Base-by-base conservation (phyloP, 2,113 vertebrate species). In the Holacanthus passer region DNA sequence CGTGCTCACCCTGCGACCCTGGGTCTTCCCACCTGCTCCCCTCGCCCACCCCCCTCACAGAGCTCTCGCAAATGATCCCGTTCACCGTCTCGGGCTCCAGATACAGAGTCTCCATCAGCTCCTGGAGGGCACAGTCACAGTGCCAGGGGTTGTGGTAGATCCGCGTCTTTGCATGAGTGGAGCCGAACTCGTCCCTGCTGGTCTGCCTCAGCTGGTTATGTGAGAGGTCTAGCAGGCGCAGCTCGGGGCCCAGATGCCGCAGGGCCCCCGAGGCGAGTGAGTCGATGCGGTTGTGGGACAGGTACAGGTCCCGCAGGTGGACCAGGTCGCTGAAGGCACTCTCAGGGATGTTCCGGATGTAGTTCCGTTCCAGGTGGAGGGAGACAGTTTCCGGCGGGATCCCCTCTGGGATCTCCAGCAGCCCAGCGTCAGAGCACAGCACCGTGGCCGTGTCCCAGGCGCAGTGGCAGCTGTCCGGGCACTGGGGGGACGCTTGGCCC, bases 91-190 rank as follows among this genome's bases (percentile, higher is more conserved):
- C 94, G 0, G 94, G 78, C 79, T 95, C 95, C 84, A 95, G 89
- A 77, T 95, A 93, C 29, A 96, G 91, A 1, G 92, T 87, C 91
- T 94, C 93, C 90, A 95, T 92, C 79, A 96, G 91, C 74, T 96
- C 94, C 91, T 96, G 95, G 10, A 96, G 90, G n/a, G 89, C 60
- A 58, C 95, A 96, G 88, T 95, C 93, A 52, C 95, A 96, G 88
- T 96, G 95, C 95, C 95, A 96, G 31, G 95, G 95, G 87, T 96
- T 96, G 91, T 95, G 92, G 73, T 92, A 95, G 29, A 96, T 95
- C 19, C 94, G 93, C 0, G 90, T 94, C 83, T 94, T 95, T 29
- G 94, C 95, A 4, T 86, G 91, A 1, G 94, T 93, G 50, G 87
- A 77, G 16, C 93, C 88, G 2, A 96, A 94, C 59, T 95, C 95